Percentiles rank a stretch among this genome's conserved stretches.
Conservation (phyloP, 1,140 invertebrate genomes). For the Dreissena rostriformis region DNA sequence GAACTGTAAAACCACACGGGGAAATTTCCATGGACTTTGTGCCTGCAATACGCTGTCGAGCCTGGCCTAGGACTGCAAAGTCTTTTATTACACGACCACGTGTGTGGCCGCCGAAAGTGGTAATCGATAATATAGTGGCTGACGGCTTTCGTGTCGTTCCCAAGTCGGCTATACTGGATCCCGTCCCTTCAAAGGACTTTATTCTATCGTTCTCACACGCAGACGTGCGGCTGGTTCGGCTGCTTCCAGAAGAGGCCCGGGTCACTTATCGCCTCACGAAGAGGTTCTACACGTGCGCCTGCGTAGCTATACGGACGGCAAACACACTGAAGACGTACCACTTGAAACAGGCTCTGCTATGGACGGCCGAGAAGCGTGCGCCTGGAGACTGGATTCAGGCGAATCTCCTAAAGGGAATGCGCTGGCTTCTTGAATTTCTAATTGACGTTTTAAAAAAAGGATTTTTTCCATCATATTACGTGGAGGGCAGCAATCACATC, state of each 20-base stretch:
- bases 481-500: not conserved
- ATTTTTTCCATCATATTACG: slow-evolving; percentile 18
- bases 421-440: not conserved
- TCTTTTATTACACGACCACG: not conserved
- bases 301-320: no score
- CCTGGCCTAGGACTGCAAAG: not conserved
- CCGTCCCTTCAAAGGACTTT: slow-evolving; percentile 2
- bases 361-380: not conserved
- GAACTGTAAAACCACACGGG: not conserved
- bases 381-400: not conserved
- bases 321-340: slow-evolving; percentile 18
- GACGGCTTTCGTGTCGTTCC: slow-evolving; percentile 2
- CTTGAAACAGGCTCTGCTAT: slow-evolving; percentile 8
- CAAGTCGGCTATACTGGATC: not conserved
- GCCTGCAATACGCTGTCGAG: slow-evolving; percentile 12
- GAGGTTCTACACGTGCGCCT: not conserved
- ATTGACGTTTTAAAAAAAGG: not conserved
- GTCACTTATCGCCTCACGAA: slow-evolving; percentile 10
- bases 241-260: not conserved
- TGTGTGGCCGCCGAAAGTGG: not conserved
- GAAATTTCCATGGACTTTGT: slow-evolving; percentile 12
- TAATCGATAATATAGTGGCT: slow-evolving; percentile 15
- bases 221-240: not conserved
- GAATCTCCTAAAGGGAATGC: not conserved
- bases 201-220: slow-evolving; percentile 23